Percentiles rank a stretch among this genome's conserved stretches.
Evolutionary conservation across 2,888 invertebrate species (phyloP).

Genomic region (Globia sparganii): DNA sequence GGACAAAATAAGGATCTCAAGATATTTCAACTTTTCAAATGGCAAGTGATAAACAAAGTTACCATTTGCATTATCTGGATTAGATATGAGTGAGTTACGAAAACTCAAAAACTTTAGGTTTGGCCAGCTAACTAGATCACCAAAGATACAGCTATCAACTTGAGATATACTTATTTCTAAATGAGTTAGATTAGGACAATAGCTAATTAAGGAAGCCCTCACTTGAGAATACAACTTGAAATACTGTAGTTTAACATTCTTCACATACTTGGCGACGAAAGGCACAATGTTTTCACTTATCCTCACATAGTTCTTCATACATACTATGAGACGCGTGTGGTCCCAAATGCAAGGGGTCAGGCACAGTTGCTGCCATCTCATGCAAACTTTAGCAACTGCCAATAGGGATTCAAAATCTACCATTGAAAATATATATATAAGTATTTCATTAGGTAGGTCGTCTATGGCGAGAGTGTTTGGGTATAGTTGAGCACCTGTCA

Average conservation of each 20-base stretch:
- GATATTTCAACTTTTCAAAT: slow-evolving; percentile 85
- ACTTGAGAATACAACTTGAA: slow-evolving; percentile 89
- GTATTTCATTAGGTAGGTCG: slow-evolving; percentile 89
- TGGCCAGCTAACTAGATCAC: slow-evolving; percentile 88
- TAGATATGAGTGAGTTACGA: slow-evolving; percentile 88
- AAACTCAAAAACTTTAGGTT: slow-evolving; percentile 89
- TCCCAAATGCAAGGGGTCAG: slow-evolving; percentile 89
- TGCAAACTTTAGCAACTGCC: slow-evolving; percentile 87
- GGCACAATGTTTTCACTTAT: slow-evolving; percentile 89
- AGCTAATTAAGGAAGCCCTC: slow-evolving; percentile 86
- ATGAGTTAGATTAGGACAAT: slow-evolving; percentile 89
- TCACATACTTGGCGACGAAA: slow-evolving; percentile 88
- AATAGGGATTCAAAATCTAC: slow-evolving; percentile 88
- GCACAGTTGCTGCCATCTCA: slow-evolving; percentile 88
- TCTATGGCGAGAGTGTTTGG: slow-evolving; percentile 83
- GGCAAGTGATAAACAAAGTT: slow-evolving; percentile 88
- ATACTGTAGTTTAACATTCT: slow-evolving; percentile 89
- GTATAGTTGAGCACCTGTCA: slow-evolving; percentile 81
- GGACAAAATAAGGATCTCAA: slow-evolving; percentile 86
- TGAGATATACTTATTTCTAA: slow-evolving; percentile 90
- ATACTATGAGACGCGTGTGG: slow-evolving; percentile 88
- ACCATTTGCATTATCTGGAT: slow-evolving; percentile 85
- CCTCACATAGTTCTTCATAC: slow-evolving; percentile 89
- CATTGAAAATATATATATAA: slow-evolving; percentile 89
- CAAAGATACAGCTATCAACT: slow-evolving; percentile 89